phyloP scores from a whole-genome alignment of 2,888 invertebrate genomes.

The Drosophila algonquin region DNA sequence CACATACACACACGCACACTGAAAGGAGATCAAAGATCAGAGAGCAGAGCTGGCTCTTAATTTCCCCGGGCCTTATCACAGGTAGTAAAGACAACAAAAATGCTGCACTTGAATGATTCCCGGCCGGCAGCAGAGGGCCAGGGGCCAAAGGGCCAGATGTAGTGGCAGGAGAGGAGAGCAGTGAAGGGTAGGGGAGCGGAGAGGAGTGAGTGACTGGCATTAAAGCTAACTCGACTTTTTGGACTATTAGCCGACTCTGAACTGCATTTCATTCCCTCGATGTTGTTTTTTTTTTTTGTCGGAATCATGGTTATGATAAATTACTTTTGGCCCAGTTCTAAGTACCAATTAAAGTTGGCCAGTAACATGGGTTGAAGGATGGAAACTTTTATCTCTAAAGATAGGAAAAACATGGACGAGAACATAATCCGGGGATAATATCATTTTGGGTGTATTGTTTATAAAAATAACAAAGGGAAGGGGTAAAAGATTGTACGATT shows the following conservation, averaged over 20 bases:
- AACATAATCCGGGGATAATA: conserved; percentile 36
- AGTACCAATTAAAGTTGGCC: conserved; percentile 69
- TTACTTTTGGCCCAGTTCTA: conserved; percentile 69
- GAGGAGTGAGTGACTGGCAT: conserved; percentile 56
- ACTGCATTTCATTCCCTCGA: conserved; percentile 32
- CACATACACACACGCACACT: conserved; percentile 1
- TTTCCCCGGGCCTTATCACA: conserved; percentile 64
- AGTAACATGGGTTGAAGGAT: conserved; percentile 32
- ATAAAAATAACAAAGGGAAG: conserved; percentile 6
- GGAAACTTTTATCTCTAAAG: conserved; percentile 53
- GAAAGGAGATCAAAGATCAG: conserved; percentile 74
- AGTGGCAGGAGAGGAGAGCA: background rate
- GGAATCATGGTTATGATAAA: conserved; percentile 72
- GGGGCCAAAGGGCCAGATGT: conserved; percentile 7
- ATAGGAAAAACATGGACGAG: conserved; percentile 39
- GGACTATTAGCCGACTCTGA: conserved; percentile 68
- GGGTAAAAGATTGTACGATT: background rate
- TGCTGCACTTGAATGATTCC: conserved; percentile 75
- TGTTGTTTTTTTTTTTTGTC: conserved; percentile 12
- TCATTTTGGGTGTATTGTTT: conserved; percentile 23
- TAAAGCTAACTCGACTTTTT: conserved; percentile 33
- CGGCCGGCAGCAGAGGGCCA: conserved; percentile 5
- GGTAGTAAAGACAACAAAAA: conserved; percentile 66
- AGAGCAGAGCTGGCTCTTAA: conserved; percentile 58
- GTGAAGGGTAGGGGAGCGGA: too few relatives aligned